These are phyloP conservation scores for Lipophrys pholis DNA, from an alignment of 2,113 vertebrate species.

Conservation along the genomic window DNA sequence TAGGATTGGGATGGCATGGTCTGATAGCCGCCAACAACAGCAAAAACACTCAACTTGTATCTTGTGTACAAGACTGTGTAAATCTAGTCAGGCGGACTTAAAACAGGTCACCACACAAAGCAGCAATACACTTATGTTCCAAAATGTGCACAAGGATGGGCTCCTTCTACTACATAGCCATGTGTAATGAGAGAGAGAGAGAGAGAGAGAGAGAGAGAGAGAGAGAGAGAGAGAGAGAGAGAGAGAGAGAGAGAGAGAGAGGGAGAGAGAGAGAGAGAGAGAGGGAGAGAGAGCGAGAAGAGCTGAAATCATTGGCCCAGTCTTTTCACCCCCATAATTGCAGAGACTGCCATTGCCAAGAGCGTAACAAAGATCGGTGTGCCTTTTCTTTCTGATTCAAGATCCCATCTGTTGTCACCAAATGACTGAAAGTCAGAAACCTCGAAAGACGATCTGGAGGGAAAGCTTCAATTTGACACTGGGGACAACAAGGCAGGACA, in stretches of 20 bases:
- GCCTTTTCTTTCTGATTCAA: conserved; percentile 29
- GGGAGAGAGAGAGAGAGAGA: too few relatives aligned
- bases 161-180: conserved; percentile 2
- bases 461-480: conserved; percentile 7
- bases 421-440: conserved; percentile 21
- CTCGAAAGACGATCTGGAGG: conserved; percentile 1
- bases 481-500: too few relatives aligned
- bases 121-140: conserved; percentile 3
- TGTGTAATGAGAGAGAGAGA: conserved; percentile 23
- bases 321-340: conserved; percentile 5
- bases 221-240: too few relatives aligned
- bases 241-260: too few relatives aligned
- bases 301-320: conserved; percentile 13
- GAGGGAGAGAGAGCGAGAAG: too few relatives aligned
- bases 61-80: conserved; percentile 27
- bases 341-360: conserved; percentile 1
- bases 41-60: conserved; percentile 13
- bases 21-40: conserved; percentile 31
- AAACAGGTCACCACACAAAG: conserved; percentile 22
- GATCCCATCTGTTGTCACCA: conserved; percentile 43
- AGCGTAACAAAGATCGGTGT: conserved; percentile 33
- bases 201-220: conserved; percentile 8
- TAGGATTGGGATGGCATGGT: conserved; percentile 17
- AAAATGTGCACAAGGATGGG: conserved; percentile 11
- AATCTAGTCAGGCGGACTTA: conserved; percentile 30